Conservation (phyloP, 2,113 vertebrate genomes). For the Datnioides undecimradiatus region DNA sequence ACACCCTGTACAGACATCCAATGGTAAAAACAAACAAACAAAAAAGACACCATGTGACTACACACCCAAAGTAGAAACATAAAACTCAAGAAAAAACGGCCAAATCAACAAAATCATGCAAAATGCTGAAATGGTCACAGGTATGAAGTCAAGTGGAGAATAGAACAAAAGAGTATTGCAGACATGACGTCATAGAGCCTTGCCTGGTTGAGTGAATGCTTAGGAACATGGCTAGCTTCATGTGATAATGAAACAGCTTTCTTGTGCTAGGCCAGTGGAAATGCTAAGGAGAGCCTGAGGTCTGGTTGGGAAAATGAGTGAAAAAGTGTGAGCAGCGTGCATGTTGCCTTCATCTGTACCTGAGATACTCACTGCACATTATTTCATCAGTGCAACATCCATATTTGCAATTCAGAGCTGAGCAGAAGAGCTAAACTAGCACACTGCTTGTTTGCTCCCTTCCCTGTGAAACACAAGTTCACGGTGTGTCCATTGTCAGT, state of each 20-base stretch:
- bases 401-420: neutral
- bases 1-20: no score
- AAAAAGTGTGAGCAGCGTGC: slow-evolving; percentile 1
- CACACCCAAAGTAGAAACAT: no score
- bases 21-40: no score
- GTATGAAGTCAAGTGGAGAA: no score
- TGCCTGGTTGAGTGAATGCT: no score
- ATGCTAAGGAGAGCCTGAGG: neutral
- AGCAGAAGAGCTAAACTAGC: slow-evolving; percentile 18
- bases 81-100: no score
- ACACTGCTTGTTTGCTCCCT: slow-evolving; percentile 20
- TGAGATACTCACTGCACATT: slow-evolving; percentile 6
- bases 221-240: neutral
- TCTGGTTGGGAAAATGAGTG: neutral
- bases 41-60: no score
- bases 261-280: neutral
- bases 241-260: neutral
- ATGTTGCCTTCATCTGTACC: slow-evolving; percentile 17
- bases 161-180: no score
- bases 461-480: slow-evolving; percentile 30
- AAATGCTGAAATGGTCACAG: no score
- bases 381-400: slow-evolving; percentile 6
- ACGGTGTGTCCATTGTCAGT: slow-evolving; percentile 57
- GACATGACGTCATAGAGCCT: no score
- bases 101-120: no score